Evolutionary conservation across 2,888 invertebrate genomes (phyloP).

Genomic region (Fissipunctia ypsillon): DNA sequence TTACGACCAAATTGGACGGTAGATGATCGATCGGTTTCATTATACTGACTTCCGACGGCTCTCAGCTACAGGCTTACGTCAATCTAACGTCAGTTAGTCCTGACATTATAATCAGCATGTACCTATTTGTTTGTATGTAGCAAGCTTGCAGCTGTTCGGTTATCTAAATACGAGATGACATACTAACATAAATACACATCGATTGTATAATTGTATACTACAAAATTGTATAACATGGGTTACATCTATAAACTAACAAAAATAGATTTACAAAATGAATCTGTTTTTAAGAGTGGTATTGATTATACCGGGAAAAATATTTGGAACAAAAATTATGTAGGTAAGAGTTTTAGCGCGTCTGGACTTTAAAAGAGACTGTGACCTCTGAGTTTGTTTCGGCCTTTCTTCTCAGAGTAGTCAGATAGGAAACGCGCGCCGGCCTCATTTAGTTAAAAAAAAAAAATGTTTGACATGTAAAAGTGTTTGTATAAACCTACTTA

Average conservation of each 20-base stretch:
- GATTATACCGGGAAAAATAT: background rate
- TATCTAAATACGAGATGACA: background rate
- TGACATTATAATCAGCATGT: slow-evolving; percentile 19
- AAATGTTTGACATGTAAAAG: too few relatives aligned
- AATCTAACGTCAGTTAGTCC: slow-evolving; percentile 36
- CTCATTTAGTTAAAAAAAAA: too few relatives aligned
- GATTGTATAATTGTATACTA: background rate
- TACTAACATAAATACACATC: background rate
- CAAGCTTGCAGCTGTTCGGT: background rate
- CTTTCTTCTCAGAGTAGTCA: too few relatives aligned
- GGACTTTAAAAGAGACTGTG: too few relatives aligned
- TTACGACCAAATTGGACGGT: slow-evolving; percentile 16
- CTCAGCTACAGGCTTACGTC: slow-evolving; percentile 31
- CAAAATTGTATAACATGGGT: background rate
- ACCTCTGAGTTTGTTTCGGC: too few relatives aligned
- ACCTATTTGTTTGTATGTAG: background rate
- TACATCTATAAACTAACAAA: background rate
- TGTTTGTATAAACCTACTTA: too few relatives aligned
- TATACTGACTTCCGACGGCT: slow-evolving; percentile 23
- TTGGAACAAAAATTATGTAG: background rate
- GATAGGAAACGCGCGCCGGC: too few relatives aligned
- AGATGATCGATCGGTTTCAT: slow-evolving; percentile 42
- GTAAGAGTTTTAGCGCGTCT: background rate
- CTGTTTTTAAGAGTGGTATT: background rate
- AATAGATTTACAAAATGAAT: background rate